Conservation (phyloP, 1,140 invertebrate species). For the Samia ricini region DNA sequence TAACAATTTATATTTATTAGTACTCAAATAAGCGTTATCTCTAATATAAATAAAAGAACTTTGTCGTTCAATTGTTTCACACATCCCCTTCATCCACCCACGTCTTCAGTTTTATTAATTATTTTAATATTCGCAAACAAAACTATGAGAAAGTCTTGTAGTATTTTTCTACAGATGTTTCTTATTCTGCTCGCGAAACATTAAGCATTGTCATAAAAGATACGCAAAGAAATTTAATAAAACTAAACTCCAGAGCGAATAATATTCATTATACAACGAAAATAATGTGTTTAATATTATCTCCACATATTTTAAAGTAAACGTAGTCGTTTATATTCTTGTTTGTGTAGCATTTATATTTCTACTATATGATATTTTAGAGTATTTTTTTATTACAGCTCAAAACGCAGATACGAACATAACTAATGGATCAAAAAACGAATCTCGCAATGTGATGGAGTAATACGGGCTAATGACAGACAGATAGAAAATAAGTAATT, state of each 20-base stretch:
- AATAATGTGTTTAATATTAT: neutral
- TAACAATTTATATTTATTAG: too few species aligned
- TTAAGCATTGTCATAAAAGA: neutral
- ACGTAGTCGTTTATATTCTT: neutral
- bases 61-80: too few species aligned
- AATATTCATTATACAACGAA: neutral
- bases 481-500: too few species aligned
- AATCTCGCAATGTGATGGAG: too few species aligned
- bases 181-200: neutral
- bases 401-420: too few species aligned
- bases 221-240: constrained; percentile 1
- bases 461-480: too few species aligned
- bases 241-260: neutral
- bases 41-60: too few species aligned
- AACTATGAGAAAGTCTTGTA: neutral
- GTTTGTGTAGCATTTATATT: neutral
- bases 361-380: neutral
- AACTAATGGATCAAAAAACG: too few species aligned
- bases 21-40: too few species aligned
- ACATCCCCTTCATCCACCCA: too few species aligned
- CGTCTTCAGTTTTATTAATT: too few species aligned
- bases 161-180: neutral
- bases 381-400: too few species aligned
- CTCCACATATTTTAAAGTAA: neutral
- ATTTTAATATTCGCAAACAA: neutral